Base-by-base conservation (phyloP, 2,113 vertebrate genomes). In the Crotalus tigris region DNA sequence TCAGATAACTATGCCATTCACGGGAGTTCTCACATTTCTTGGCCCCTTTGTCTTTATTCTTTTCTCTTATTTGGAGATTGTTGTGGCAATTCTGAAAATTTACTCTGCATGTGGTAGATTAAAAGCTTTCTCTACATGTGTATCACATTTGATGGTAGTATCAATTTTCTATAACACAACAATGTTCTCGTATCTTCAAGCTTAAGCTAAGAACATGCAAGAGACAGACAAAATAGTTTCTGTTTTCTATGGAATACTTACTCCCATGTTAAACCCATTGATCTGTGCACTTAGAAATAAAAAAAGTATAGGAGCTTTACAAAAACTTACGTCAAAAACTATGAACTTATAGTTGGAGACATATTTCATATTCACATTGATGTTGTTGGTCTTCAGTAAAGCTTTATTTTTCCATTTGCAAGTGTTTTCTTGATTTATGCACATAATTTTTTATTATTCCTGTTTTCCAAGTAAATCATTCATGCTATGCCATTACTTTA, bases 271-370 rank as follows among this genome's bases (percentile, higher is more conserved):
- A 46, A 97, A 96, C 85, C 95, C 95, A n/a, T 58, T 96, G 75
- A 95, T 96, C 44, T 97, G 96, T 44, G 95, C 88, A 39, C 88
- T 96, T n/a, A 96, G 96, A 91, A 97, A 96, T 86, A 94, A 96
- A 88, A 95, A 96, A 46, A 46, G 92, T 96, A 96, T 95, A 89
- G 44, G 0, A 13, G 85, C 95, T n/a, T 55, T 97, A 85, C 89
- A 53, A 29, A 94, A 94, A 90, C 0, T 94, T 53, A 17, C 26
- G 0, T 17, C 51, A 88, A 51, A 64, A 89, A 26, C 39, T 86
- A 3, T 49, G 44, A 86, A 10, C 23, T 23, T 59, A 59, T 23
- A 24, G 58, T 59, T 24, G 23, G 58, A 59, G 58, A 59, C 24
- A 59, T 59, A 24, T 8, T 24, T 59, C 23, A 59, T 59, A 59